phyloP scores from a whole-genome alignment of 2,797 vertebrate species.

The Gila robusta region DNA sequence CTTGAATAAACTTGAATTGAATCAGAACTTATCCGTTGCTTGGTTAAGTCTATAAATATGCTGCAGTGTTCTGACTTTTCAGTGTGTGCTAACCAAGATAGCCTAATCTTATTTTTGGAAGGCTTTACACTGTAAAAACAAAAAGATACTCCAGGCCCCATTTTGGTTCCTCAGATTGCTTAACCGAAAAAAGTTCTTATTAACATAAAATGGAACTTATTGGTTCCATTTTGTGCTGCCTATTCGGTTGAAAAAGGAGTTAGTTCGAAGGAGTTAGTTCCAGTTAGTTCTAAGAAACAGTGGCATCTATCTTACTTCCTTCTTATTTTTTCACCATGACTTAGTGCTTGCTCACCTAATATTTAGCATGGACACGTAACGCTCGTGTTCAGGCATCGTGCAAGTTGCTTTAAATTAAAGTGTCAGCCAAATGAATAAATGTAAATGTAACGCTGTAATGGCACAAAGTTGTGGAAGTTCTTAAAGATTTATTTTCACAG shows the following conservation, averaged over 20 bases:
- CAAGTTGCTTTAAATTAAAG: neutral
- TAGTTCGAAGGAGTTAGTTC: neutral
- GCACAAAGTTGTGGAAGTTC: neutral
- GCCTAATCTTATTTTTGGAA: neutral
- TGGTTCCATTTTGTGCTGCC: neutral
- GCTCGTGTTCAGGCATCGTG: neutral
- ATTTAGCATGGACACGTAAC: neutral
- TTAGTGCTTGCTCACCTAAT: neutral
- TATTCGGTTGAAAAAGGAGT: neutral
- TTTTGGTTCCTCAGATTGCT: neutral
- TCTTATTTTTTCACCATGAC: neutral
- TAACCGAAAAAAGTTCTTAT: neutral
- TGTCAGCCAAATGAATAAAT: neutral
- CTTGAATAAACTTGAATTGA: neutral
- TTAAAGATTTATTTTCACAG: neutral
- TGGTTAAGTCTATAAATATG: neutral
- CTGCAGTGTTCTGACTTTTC: neutral
- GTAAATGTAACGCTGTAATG: neutral
- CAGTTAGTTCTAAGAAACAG: conserved; percentile 9
- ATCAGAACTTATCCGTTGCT: neutral
- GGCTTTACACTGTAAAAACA: neutral
- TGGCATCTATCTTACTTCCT: neutral
- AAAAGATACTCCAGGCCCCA: neutral
- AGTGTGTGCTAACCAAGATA: neutral
- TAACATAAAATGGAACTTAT: neutral